These are phyloP conservation scores for Notamacropus eugenii DNA, from an alignment of 2,797 vertebrate genomes.

Conservation along the genomic window DNA sequence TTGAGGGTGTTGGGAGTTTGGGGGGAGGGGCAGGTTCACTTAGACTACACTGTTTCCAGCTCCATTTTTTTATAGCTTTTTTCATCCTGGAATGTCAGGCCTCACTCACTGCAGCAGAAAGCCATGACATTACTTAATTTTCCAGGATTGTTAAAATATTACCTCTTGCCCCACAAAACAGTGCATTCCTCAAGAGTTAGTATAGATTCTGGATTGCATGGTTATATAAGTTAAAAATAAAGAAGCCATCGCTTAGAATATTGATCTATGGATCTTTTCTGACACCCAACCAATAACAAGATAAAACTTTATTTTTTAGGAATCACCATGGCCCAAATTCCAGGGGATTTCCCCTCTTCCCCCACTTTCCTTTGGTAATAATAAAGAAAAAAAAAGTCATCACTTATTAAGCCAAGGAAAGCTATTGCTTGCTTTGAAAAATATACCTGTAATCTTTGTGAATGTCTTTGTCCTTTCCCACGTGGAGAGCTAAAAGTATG, in stretches of 20 bases:
- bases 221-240: neutral
- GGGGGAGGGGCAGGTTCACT: neutral
- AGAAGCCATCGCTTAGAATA: neutral
- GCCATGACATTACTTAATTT: conserved; percentile 5
- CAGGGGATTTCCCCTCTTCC: conserved; percentile 4
- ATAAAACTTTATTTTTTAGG: conserved; percentile 37
- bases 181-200: neutral
- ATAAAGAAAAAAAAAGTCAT: conserved; percentile 25
- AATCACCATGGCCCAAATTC: conserved; percentile 6
- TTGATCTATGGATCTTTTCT: neutral
- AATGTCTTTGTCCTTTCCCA: conserved; percentile 50
- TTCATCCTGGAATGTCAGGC: conserved; percentile 12
- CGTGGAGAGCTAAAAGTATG: conserved; percentile 36
- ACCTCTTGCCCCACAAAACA: neutral
- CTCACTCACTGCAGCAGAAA: neutral
- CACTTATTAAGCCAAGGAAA: conserved; percentile 41
- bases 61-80: conserved; percentile 18
- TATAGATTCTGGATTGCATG: neutral
- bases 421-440: neutral
- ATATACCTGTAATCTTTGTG: neutral
- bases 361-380: conserved; percentile 48
- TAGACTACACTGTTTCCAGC: neutral
- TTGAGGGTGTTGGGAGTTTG: neutral
- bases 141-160: neutral
- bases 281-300: neutral